Base-by-base conservation (phyloP, 2,797 vertebrate genomes). In the Poeciliopsis presidionis region DNA sequence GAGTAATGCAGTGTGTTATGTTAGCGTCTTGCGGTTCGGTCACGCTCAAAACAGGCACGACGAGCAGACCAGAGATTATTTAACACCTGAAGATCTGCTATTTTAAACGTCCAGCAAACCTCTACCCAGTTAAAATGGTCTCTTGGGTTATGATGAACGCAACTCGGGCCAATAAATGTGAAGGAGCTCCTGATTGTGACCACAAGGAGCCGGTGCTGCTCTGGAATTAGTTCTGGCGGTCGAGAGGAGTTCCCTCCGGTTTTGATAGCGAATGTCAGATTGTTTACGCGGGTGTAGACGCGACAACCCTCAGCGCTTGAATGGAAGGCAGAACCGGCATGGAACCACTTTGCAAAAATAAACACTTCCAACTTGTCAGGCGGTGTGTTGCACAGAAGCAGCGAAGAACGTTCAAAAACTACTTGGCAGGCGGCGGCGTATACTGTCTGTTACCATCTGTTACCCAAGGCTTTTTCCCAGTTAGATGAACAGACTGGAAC, bases 221-320 rank as follows among this genome's bases (percentile, higher is more conserved):
- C 61, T 22, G 39, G 41, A 70, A 28, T 70, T 45, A 70, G 67
- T 14, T 70, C 12, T 45, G 67, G 67, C 12, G 39, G 67, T 70
- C 41, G 67, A 70, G 67, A 70, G 67, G 67, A 70, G 67, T 70
- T 70, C 39, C 67, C 67, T 70, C 45, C 22, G 67, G 67, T 70
- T 70, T 65, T 28, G 67, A 70, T 45, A 70, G 43, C 67, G 22
- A 70, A 70, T 70, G 41, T 70, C 41, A 43, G 36, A 25, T 69
- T 69, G 65, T 69, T 69, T 69, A 69, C 22, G 11, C 67, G 43
- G 67, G 67, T 43, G 67, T 28, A 28, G 67, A 43, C 65, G 14
- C 5, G 39, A 25, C 65, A 43, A 7, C 39, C 65, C 65, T 43
- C 11, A 2, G 11, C 6, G 39, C 67, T 16, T 28, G 67, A 70